Conservation (phyloP, 2,113 vertebrate species). For the Muntiacus muntjak region DNA sequence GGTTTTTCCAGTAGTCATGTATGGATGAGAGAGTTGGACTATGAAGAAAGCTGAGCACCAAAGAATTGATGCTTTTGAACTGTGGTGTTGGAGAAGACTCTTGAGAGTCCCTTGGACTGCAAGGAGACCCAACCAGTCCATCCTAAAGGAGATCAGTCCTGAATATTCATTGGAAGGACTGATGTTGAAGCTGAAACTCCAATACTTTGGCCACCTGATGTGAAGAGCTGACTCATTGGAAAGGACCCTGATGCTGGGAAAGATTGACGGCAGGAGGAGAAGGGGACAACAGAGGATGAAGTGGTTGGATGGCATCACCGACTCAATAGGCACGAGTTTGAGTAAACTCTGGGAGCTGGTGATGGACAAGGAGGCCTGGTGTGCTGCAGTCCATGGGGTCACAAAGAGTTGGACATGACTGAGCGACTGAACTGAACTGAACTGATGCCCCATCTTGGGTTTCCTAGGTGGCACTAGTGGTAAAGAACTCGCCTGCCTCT, state of each 20-base stretch:
- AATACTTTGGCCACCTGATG: not conserved
- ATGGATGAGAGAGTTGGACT: not conserved
- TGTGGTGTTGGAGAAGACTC: not conserved
- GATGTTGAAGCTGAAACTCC: not conserved
- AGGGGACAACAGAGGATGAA: not conserved
- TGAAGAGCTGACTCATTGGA: not conserved
- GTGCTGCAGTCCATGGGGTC: not conserved
- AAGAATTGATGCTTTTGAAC: not conserved
- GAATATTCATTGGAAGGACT: not conserved
- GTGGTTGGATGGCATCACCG: not conserved
- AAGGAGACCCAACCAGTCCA: not conserved
- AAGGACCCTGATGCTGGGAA: not conserved
- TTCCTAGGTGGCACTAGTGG: not conserved
- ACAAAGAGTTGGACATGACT: not conserved
- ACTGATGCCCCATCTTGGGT: not conserved
- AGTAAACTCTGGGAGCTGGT: not conserved
- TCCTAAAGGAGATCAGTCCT: not conserved
- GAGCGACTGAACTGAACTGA: not conserved
- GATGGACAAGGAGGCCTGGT: not conserved
- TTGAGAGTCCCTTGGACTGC: not conserved
- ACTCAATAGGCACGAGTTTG: fast-evolving
- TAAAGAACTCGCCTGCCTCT: not conserved
- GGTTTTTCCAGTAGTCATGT: not conserved
- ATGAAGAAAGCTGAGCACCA: not conserved
- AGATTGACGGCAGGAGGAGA: not conserved